Percentiles rank a stretch among this genome's conserved stretches.
Evolutionary conservation across 92 coral and sea anemone genomes (phyloP).

Genomic region (Desmophyllum pertusum): DNA sequence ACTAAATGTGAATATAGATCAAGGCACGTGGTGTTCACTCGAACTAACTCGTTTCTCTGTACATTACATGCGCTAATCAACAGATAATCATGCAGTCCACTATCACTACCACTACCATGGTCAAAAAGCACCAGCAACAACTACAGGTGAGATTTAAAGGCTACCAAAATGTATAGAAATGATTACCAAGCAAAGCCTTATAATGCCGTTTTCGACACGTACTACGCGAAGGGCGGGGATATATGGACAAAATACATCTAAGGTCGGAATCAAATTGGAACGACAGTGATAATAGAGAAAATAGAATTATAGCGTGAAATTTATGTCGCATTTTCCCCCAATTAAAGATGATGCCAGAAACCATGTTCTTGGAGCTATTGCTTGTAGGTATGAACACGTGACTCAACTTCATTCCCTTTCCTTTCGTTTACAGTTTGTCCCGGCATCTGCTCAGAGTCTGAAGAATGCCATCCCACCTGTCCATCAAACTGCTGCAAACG

Average conservation of each 20-base stretch:
- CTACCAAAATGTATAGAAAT: neutral
- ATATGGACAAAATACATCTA: too few relatives aligned
- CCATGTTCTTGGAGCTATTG: neutral
- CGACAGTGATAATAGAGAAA: too few relatives aligned
- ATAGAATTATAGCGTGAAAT: too few relatives aligned
- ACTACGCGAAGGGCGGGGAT: too few relatives aligned
- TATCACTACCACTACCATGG: slow-evolving; percentile 29
- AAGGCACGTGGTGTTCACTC: neutral
- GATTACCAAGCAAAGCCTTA: neutral
- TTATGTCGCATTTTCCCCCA: too few relatives aligned
- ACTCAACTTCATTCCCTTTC: neutral
- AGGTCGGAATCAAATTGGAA: too few relatives aligned
- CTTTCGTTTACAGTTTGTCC: neutral
- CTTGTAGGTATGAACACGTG: neutral
- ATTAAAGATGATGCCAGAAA: too few relatives aligned
- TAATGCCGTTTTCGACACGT: neutral
- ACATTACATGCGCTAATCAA: neutral
- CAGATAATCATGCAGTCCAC: neutral
- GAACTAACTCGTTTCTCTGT: neutral
- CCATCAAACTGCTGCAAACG: slow-evolving; percentile 19
- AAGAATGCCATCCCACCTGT: slow-evolving; percentile 3
- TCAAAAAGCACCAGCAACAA: neutral
- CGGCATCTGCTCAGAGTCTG: neutral
- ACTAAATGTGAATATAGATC: too few relatives aligned
- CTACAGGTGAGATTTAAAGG: neutral